These are phyloP conservation scores for Oscheius sp. DNA, from an alignment of 2,888 invertebrate species.

Conservation along the genomic window DNA sequence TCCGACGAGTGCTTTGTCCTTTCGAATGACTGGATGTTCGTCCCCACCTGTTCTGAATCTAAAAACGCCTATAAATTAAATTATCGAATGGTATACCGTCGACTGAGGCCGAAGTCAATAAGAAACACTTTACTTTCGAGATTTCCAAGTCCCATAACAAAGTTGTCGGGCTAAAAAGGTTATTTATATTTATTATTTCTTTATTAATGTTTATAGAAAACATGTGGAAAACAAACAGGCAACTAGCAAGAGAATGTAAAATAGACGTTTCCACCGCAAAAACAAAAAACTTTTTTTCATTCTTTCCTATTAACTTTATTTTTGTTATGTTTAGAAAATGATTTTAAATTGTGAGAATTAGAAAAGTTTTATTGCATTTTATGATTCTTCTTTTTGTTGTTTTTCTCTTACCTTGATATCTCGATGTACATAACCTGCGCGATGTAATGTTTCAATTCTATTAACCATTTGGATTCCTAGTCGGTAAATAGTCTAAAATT, in stretches of 20 bases:
- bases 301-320: no score
- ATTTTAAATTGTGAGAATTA: no score
- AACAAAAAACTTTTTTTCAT: no score
- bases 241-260: no score
- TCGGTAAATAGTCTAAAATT: conserved; percentile 48
- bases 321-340: no score
- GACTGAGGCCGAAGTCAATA: conserved; percentile 61
- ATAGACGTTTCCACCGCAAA: no score
- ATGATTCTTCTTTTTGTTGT: no score
- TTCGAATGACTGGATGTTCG: conserved; percentile 14
- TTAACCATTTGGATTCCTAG: conserved; percentile 55
- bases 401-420: no score
- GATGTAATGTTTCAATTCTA: conserved; percentile 59
- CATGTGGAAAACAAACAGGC: no score
- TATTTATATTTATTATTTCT: no score
- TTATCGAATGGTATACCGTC: conserved; percentile 33
- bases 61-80: background rate
- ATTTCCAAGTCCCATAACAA: conserved; percentile 51
- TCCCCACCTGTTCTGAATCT: background rate
- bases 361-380: no score
- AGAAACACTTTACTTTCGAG: conserved; percentile 52
- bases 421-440: conserved; percentile 61
- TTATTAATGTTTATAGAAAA: no score
- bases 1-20: conserved; percentile 42
- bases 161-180: conserved; percentile 61